Evolutionary conservation across 2,888 invertebrate species (phyloP), one percentile per base, ranked within the genome.

Genomic region (Orthonychiurus folsomi): DNA sequence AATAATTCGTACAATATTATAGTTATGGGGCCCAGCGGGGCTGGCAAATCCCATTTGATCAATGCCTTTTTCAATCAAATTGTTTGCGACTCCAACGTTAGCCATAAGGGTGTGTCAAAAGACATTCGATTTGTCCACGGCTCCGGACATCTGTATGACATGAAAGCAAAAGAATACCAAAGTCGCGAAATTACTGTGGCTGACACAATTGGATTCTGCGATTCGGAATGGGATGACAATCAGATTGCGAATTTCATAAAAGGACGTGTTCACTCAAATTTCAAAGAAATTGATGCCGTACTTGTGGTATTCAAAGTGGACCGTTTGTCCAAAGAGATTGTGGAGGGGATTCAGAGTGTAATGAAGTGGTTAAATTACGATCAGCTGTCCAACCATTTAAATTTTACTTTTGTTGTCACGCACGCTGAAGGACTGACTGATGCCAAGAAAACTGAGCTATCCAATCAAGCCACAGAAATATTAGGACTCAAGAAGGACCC

Each of bases 61-160:
- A 63, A 63, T 47, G 55, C 60, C 15, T 25, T 63, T 15, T 63
- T 63, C 53, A 63, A 63, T 47, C 60, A 60, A 56, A 48, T 47
- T 9, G 24, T 63, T 37, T 60, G 60, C n/a, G 57, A 60, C 15
- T 26, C 60, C 1, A 24, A 50, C 15, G 63, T 63, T 3, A 63
- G 63, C 37, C 63, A 63, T 27, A 24, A 50, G 26, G 56, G 60
- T 56, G 63, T 63, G 18, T 60, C 63, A 15, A 25, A 37, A 23
- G 63, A 63, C 26, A 56, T 63, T 25, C 56, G 28, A 20, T 63
- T 63, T 26, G 52, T 63, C 21, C 55, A 50, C 1, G 63, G 63
- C 3, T 21, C n/a, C 15, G 63, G 63, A 20, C 9, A 37, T 1
- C n/a, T 63, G 1, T 60, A n/a, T 27, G 60, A 63, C 50, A 20